These are phyloP conservation scores for Chondrosia reniformis DNA, from an alignment of 37 sponge, comb jelly and placozoan species.

Conservation along the genomic window DNA sequence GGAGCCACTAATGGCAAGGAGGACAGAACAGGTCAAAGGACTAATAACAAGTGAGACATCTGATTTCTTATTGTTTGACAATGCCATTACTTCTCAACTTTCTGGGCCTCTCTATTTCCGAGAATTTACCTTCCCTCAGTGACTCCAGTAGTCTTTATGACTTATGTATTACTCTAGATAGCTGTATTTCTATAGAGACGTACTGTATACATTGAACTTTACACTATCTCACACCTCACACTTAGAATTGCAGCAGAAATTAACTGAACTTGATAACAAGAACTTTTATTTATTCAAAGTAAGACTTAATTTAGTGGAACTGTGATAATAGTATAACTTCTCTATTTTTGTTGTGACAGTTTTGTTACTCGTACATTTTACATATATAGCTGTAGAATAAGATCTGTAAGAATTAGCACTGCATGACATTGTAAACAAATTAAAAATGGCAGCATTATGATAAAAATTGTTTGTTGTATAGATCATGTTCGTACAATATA, in stretches of 20 bases:
- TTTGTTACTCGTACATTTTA: background rate
- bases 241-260: conserved; percentile 69
- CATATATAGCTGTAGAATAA: no score
- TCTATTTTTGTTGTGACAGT: background rate
- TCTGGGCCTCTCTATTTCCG: no score
- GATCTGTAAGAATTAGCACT: no score
- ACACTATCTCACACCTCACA: background rate
- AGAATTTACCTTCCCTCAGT: no score
- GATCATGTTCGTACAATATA: background rate
- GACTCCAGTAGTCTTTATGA: no score
- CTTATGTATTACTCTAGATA: background rate
- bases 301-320: background rate
- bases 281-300: conserved; percentile 79
- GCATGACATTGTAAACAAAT: no score
- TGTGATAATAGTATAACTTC: background rate
- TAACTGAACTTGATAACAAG: conserved; percentile 40
- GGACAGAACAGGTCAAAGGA: conserved; percentile 64
- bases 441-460: no score
- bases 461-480: no score
- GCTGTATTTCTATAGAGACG: background rate
- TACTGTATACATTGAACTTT: background rate
- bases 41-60: conserved; percentile 56
- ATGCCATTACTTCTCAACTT: no score
- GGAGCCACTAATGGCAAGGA: conserved; percentile 76
- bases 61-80: no score